Evolutionary conservation across 37 sponge, comb jelly and placozoan species (phyloP).

Genomic region (Hormiphora californensis): DNA sequence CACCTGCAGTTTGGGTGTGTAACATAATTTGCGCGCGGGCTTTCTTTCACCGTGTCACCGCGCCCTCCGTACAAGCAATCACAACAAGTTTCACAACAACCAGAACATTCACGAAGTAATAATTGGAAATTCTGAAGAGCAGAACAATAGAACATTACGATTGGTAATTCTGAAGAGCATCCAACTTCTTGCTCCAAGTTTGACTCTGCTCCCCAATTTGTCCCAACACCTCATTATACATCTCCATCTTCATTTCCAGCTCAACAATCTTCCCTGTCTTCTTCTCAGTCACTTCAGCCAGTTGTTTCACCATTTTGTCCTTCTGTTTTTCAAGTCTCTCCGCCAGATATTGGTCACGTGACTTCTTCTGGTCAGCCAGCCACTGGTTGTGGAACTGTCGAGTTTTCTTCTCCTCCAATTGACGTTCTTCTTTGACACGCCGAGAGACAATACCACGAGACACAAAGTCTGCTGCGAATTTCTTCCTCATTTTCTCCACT

Average conservation of each 20-base stretch:
- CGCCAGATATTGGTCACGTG: not conserved
- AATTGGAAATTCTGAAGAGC: no score
- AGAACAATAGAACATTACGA: no score
- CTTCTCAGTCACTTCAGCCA: not conserved
- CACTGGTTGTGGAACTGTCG: not conserved
- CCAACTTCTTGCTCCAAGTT: no score
- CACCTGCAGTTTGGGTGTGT: no score
- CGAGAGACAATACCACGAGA: not conserved
- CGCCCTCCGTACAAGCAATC: no score
- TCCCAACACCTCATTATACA: no score
- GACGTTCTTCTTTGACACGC: not conserved
- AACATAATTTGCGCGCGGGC: no score
- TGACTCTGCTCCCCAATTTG: no score
- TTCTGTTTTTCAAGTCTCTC: not conserved
- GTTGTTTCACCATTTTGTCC: not conserved
- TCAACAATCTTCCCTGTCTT: not conserved
- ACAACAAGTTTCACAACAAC: no score
- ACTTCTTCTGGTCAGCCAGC: not conserved
- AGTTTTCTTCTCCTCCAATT: not conserved
- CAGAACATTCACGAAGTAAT: no score
- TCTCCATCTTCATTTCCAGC: not conserved
- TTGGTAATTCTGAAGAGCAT: no score
- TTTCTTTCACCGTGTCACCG: no score
- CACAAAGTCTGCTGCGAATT: not conserved
- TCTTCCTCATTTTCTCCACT: constrained; percentile 10